Conservation (phyloP, 2,797 vertebrate species). For the Loriculus beryllinus region DNA sequence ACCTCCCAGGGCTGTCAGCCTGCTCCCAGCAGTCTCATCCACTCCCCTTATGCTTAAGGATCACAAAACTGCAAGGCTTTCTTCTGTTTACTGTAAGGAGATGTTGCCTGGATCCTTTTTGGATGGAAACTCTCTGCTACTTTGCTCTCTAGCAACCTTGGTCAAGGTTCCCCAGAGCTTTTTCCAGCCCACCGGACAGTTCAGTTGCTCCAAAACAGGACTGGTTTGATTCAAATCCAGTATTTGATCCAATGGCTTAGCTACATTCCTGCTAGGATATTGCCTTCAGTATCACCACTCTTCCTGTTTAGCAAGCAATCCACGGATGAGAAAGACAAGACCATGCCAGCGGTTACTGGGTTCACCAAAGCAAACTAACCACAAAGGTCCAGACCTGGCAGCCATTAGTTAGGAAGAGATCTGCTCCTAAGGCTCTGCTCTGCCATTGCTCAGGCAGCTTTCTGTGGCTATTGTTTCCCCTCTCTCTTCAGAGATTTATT, state of each 20-base stretch:
- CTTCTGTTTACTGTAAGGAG: constrained; percentile 51
- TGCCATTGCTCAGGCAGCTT: not conserved
- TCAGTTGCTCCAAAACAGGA: constrained; percentile 37
- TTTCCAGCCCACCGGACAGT: constrained; percentile 37
- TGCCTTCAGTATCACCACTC: constrained; percentile 4
- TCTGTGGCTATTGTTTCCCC: not conserved
- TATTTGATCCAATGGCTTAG: not conserved
- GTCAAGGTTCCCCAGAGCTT: constrained; percentile 41
- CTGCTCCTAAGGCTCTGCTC: not conserved
- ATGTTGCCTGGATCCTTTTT: constrained; percentile 64
- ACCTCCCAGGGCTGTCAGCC: constrained; percentile 24
- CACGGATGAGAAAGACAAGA: not conserved
- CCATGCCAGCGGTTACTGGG: not conserved
- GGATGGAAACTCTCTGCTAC: constrained; percentile 39
- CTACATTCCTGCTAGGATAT: not conserved
- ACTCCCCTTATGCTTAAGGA: constrained; percentile 9
- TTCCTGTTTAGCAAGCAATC: not conserved
- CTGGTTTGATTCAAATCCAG: constrained; percentile 10
- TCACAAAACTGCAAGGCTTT: constrained; percentile 34
- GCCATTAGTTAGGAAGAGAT: not conserved
- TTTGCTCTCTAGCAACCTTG: constrained; percentile 58
- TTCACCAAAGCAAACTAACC: constrained; percentile 31
- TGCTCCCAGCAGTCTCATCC: constrained; percentile 21
- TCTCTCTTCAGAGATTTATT: constrained; percentile 4
- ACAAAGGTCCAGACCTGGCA: constrained; percentile 27